Evolutionary conservation across 1,140 invertebrate genomes (phyloP).

Genomic region (Procambarus clarkii): DNA sequence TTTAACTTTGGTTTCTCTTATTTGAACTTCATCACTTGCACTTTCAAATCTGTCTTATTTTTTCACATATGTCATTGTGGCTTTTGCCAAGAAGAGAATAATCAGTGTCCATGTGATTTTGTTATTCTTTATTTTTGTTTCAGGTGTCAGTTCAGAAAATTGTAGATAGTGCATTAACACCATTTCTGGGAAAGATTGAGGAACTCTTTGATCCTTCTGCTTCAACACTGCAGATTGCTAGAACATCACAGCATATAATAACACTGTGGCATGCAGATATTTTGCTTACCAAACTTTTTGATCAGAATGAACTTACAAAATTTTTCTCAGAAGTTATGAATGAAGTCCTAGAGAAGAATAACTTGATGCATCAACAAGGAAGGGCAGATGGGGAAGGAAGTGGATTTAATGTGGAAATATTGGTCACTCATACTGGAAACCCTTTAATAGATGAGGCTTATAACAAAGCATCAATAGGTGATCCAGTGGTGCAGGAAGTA

Average conservation of each 20-base stretch:
- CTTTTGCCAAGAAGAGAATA: too few species aligned
- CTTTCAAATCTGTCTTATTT: too few species aligned
- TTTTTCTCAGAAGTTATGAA: constrained; percentile 72
- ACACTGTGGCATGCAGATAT: constrained; percentile 71
- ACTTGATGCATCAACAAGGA: constrained; percentile 56
- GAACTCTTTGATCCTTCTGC: constrained; percentile 69
- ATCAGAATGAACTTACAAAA: constrained; percentile 70
- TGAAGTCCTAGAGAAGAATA: constrained; percentile 63
- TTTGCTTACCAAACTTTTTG: constrained; percentile 70
- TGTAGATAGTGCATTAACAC: constrained; percentile 69
- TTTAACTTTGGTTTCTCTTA: too few species aligned
- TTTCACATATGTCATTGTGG: too few species aligned
- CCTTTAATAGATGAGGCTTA: constrained; percentile 68
- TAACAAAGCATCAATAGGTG: constrained; percentile 62
- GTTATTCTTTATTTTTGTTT: neutral
- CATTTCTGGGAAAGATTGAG: constrained; percentile 69
- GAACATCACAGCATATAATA: constrained; percentile 69
- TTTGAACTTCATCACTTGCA: too few species aligned
- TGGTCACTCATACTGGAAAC: constrained; percentile 57
- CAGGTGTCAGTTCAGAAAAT: constrained; percentile 70
- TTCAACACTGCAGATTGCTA: constrained; percentile 69
- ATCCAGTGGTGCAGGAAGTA: constrained; percentile 60
- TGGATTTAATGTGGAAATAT: constrained; percentile 55
- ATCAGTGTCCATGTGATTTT: too few species aligned
- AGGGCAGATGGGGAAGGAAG: constrained; percentile 31